These are phyloP conservation scores for Saimiri boliviensis DNA, from an alignment of 2,113 vertebrate genomes.

Conservation along the genomic window DNA sequence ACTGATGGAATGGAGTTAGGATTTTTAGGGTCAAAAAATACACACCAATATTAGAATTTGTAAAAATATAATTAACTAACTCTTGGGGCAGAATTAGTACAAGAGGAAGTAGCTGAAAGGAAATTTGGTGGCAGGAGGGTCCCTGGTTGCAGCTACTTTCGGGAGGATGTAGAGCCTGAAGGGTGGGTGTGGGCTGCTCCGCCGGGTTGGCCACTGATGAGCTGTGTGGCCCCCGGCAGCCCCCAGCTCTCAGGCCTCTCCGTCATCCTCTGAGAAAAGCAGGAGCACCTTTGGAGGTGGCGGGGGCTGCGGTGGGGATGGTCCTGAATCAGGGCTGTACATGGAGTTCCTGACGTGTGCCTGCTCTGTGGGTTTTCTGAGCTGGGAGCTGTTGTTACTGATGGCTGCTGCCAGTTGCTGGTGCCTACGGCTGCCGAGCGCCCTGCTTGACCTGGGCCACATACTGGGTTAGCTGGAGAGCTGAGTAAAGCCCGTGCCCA, in stretches of 20 bases:
- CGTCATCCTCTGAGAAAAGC: accelerated
- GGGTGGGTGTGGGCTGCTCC: accelerated
- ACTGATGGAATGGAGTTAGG: accelerated
- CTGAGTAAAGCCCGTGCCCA: too few species aligned
- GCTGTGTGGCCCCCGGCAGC: too few species aligned
- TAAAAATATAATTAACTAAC: not conserved
- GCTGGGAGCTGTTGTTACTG: accelerated
- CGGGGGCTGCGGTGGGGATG: accelerated
- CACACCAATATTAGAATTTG: not conserved
- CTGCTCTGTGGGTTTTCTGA: accelerated
- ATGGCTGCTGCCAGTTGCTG: too few species aligned
- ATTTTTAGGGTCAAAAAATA: not conserved
- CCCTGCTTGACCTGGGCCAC: not conserved
- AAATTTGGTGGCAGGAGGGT: not conserved
- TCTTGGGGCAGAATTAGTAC: not conserved
- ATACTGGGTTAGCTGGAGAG: not conserved
- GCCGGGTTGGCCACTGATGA: too few species aligned
- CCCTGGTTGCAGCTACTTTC: accelerated
- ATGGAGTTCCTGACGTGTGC: accelerated
- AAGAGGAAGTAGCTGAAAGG: not conserved
- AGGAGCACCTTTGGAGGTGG: accelerated
- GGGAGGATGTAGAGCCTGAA: accelerated
- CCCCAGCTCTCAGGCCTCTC: not conserved
- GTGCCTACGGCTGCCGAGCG: accelerated
- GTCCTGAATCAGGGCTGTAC: accelerated